These are phyloP conservation scores for Erpetoichthys calabaricus DNA, from an alignment of 2,797 vertebrate genomes.

Conservation along the genomic window DNA sequence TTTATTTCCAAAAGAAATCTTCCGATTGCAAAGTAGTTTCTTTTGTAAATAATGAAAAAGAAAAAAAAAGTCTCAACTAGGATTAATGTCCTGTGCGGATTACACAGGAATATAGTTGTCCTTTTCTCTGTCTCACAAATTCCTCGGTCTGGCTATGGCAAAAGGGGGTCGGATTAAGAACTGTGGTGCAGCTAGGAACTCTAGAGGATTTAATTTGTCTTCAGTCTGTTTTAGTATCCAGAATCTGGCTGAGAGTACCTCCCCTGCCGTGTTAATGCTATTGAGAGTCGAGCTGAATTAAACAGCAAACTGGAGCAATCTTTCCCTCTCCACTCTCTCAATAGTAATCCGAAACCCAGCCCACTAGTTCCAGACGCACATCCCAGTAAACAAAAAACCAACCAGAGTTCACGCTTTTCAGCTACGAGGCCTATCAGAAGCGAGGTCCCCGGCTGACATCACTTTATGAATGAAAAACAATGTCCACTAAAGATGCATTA, in stretches of 20 bases:
- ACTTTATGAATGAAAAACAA: conserved; percentile 15
- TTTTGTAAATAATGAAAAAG: background rate
- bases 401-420: conserved; percentile 14
- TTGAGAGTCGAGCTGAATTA: conserved; percentile 49
- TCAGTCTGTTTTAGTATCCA: conserved; percentile 36
- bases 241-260: conserved; percentile 44
- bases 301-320: conserved; percentile 41
- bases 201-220: conserved; percentile 41
- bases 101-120: conserved; percentile 29
- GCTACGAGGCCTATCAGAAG: conserved; percentile 17
- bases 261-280: conserved; percentile 49
- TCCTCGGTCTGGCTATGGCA: conserved; percentile 29
- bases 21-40: background rate
- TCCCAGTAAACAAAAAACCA: conserved; percentile 14
- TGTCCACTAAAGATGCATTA: conserved; percentile 1
- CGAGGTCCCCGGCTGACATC: conserved; percentile 10
- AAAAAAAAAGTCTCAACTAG: background rate
- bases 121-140: conserved; percentile 32
- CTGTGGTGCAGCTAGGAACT: conserved; percentile 37
- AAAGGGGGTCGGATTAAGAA: conserved; percentile 30
- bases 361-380: conserved; percentile 37
- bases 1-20: conserved; percentile 12
- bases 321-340: conserved; percentile 26
- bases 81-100: conserved; percentile 7
- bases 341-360: conserved; percentile 43